phyloP scores from a whole-genome alignment of 2,888 invertebrate genomes.

The Tetranychus piercei region DNA sequence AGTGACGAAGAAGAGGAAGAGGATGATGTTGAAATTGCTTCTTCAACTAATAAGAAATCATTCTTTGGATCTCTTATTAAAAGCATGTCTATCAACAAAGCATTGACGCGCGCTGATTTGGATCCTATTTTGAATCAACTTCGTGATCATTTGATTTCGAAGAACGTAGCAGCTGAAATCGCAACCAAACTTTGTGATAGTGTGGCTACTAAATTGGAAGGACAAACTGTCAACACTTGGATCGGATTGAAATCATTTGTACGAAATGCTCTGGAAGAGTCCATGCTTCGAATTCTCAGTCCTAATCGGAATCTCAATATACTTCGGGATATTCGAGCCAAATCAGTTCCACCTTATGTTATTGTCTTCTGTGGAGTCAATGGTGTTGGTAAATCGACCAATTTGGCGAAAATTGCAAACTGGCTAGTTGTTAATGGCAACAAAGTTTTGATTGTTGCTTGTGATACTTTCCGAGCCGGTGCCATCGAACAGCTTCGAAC shows the following conservation, averaged over 20 bases:
- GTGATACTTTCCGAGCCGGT: conserved; percentile 96
- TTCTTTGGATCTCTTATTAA: conserved; percentile 21
- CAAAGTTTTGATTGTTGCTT: conserved; percentile 88
- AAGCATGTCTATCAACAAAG: conserved; percentile 43
- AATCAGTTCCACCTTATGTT: conserved; percentile 67
- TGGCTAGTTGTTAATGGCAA: conserved; percentile 96
- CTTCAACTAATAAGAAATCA: conserved; percentile 14
- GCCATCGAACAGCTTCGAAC: conserved; percentile 96
- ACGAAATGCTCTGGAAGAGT: conserved; percentile 65
- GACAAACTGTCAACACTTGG: conserved; percentile 82
- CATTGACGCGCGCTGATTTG: conserved; percentile 58
- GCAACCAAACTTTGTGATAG: conserved; percentile 81
- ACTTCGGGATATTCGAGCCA: conserved; percentile 68
- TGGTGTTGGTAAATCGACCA: conserved; percentile 96
- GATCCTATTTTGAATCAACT: conserved; percentile 73
- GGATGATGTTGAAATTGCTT: conserved; percentile 29
- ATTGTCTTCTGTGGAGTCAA: conserved; percentile 97
- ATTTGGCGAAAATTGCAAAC: conserved; percentile 95
- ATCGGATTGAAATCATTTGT: conserved; percentile 76
- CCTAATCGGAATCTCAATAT: conserved; percentile 89
- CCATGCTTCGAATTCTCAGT: conserved; percentile 68
- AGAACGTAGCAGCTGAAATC: conserved; percentile 95
- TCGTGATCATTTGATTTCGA: conserved; percentile 80
- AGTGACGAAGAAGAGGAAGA: conserved; percentile 30
- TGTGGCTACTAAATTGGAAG: conserved; percentile 69